These are phyloP conservation scores for Triops longicaudatus DNA, from an alignment of 1,140 invertebrate genomes.

Conservation along the genomic window DNA sequence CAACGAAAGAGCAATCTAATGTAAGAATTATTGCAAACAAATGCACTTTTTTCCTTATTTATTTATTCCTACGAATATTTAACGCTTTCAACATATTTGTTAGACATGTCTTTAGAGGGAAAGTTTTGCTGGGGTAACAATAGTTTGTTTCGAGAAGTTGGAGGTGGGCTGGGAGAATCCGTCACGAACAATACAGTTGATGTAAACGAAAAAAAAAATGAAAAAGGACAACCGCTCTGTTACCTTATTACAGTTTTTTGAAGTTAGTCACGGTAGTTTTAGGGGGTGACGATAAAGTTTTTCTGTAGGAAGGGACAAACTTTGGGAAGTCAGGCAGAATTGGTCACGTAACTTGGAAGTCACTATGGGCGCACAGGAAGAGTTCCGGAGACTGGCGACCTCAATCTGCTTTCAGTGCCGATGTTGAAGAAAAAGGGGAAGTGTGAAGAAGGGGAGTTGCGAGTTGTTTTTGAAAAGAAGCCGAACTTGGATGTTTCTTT, in stretches of 20 bases:
- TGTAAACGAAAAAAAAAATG: too few species aligned
- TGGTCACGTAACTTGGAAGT: neutral
- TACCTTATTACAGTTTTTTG: neutral
- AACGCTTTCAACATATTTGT: neutral
- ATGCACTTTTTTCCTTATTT: too few species aligned
- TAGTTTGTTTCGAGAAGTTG: neutral
- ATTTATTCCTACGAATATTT: too few species aligned
- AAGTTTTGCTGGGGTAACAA: neutral
- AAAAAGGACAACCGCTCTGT: neutral
- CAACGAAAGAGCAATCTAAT: neutral
- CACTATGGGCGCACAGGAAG: neutral
- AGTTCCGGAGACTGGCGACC: slow-evolving; percentile 4
- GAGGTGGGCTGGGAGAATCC: too few species aligned
- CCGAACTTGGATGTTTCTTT: neutral
- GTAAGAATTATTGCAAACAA: neutral
- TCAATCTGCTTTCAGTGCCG: neutral
- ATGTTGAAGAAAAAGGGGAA: neutral
- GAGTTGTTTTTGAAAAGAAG: neutral
- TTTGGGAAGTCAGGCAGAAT: neutral
- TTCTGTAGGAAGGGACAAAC: neutral
- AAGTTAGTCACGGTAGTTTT: neutral
- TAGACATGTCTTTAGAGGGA: neutral
- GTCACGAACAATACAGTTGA: too few species aligned
- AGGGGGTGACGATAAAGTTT: neutral
- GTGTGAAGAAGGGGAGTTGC: neutral